A percentile compares a stretch with the other conserved stretches of the same genome.
Conservation (phyloP, 2,888 invertebrate genomes). For the Cyrtodaria siliqua region DNA sequence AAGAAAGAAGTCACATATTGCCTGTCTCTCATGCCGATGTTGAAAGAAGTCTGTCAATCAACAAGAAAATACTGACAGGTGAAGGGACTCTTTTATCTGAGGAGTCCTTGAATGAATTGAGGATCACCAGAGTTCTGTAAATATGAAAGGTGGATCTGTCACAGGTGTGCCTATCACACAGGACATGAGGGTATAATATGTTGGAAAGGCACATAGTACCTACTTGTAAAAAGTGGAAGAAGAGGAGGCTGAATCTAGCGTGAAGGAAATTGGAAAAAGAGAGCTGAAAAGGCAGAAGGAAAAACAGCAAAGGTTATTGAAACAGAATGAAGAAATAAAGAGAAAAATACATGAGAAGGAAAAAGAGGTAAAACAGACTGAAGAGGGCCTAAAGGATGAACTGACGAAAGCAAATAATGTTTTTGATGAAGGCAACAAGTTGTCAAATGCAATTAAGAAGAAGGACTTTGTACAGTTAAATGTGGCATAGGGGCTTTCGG, state of each 20-base stretch:
- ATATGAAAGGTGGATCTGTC: neutral
- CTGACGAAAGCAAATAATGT: too few relatives aligned
- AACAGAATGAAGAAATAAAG: constrained; percentile 28
- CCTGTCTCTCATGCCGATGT: constrained; percentile 33
- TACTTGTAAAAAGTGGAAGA: constrained; percentile 40
- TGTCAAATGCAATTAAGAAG: too few relatives aligned
- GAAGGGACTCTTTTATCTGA: constrained; percentile 47
- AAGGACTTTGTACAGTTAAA: too few relatives aligned
- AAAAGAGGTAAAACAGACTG: too few relatives aligned
- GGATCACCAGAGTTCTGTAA: constrained; percentile 22
- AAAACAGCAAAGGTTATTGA: constrained; percentile 23
- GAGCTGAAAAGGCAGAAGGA: constrained; percentile 17
- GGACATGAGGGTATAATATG: neutral
- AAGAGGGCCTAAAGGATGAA: too few relatives aligned
- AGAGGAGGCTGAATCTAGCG: constrained; percentile 30
- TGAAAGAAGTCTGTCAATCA: constrained; percentile 37
- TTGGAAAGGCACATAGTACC: constrained; percentile 16
- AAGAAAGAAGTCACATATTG: neutral
- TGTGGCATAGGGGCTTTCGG: too few relatives aligned
- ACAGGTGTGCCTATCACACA: neutral
- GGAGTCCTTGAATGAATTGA: constrained; percentile 37
- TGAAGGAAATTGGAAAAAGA: constrained; percentile 24
- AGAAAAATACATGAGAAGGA: constrained; percentile 18
- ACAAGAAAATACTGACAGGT: constrained; percentile 41
- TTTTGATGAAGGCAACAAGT: too few relatives aligned